Percentiles rank a stretch among this genome's conserved stretches.
phyloP scores from a whole-genome alignment of 2,113 vertebrate genomes.

The Cepphus grylle region DNA sequence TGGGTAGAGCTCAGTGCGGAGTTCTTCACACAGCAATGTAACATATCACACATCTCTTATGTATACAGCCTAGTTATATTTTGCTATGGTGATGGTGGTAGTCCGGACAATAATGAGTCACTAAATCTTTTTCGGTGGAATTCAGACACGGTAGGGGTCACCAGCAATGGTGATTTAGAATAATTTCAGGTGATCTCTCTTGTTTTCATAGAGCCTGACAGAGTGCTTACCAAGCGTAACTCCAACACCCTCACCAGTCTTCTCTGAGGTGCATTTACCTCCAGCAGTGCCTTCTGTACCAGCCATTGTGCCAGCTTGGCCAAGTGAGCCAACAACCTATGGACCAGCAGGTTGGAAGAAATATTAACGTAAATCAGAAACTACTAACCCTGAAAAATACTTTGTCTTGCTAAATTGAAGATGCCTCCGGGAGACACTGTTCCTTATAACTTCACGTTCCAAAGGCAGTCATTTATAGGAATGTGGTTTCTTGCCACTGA shows the following conservation, averaged over 20 bases:
- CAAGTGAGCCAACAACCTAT: conserved; percentile 73
- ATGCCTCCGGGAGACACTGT: background rate
- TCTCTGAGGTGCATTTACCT: conserved; percentile 78
- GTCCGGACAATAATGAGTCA: background rate
- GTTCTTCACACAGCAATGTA: background rate
- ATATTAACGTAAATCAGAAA: background rate
- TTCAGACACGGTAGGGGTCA: background rate
- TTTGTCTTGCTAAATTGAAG: background rate
- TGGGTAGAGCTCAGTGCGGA: background rate
- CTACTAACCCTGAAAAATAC: background rate
- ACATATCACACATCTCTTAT: background rate
- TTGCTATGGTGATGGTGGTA: background rate
- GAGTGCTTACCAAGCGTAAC: conserved; percentile 62
- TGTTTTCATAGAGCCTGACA: conserved; percentile 59
- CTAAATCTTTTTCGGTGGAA: background rate
- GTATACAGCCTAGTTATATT: background rate
- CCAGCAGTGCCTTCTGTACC: conserved; percentile 81
- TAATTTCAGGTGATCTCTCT: background rate
- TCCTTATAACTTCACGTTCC: background rate
- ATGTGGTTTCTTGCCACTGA: background rate
- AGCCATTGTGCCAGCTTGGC: conserved; percentile 78
- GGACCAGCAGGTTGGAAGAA: conserved; percentile 77
- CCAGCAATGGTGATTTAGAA: background rate
- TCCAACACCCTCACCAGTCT: conserved; percentile 68
- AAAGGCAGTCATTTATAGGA: background rate